Percentiles rank a stretch among this genome's conserved stretches.
These are phyloP conservation scores for Pagetopsis macropterus DNA, from an alignment of 2,797 vertebrate genomes.

Conservation along the genomic window DNA sequence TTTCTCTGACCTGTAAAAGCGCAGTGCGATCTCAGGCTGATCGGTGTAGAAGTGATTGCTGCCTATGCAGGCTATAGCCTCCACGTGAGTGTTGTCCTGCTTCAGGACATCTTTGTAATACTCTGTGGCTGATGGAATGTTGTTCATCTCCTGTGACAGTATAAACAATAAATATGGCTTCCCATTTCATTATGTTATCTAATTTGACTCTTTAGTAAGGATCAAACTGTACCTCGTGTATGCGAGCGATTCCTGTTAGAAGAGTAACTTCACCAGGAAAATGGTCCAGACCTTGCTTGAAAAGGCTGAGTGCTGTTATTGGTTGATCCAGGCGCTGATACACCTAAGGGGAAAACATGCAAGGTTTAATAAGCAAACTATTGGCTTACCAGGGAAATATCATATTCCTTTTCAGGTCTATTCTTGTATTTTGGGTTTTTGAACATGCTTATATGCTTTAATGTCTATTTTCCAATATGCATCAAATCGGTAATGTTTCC, in stretches of 20 bases:
- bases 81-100: slow-evolving; percentile 96
- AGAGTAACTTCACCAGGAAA: slow-evolving; percentile 97
- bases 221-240: slow-evolving; percentile 88
- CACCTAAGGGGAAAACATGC: slow-evolving; percentile 82
- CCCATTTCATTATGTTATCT: slow-evolving; percentile 8
- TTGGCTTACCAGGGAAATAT: neutral
- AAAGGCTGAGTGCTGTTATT: slow-evolving; percentile 92
- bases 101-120: slow-evolving; percentile 97
- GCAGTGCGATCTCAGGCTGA: slow-evolving; percentile 94
- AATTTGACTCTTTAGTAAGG: neutral
- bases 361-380: neutral
- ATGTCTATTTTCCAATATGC: neutral
- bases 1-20: slow-evolving; percentile 92
- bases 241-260: slow-evolving; percentile 94
- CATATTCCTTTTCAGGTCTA: no score
- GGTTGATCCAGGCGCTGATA: slow-evolving; percentile 96
- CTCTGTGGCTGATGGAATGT: slow-evolving; percentile 90
- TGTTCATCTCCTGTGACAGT: slow-evolving; percentile 92
- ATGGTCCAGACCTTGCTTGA: slow-evolving; percentile 94
- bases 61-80: slow-evolving; percentile 97
- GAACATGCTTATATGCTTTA: no score
- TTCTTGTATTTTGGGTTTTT: no score
- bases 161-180: slow-evolving; percentile 1
- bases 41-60: slow-evolving; percentile 98
- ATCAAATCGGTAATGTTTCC: neutral